phyloP scores from a whole-genome alignment of 2,797 vertebrate genomes.

The Poeciliopsis presidionis region DNA sequence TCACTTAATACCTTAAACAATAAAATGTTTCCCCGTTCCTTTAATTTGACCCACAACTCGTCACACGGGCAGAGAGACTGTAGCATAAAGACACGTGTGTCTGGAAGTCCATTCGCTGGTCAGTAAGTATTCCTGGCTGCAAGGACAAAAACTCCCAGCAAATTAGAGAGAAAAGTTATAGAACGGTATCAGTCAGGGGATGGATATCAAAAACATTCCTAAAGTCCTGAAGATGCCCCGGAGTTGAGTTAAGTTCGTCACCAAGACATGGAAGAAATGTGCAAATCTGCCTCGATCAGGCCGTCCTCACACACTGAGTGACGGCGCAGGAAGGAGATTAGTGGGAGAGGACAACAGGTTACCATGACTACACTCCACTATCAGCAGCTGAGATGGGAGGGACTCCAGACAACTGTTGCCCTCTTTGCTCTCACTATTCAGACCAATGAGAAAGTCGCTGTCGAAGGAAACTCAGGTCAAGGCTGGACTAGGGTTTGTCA shows the following conservation, averaged over 20 bases:
- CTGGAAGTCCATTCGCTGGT: neutral
- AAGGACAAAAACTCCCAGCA: neutral
- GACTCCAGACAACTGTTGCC: too few relatives aligned
- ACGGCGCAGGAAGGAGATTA: neutral
- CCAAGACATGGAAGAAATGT: neutral
- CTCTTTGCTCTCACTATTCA: too few relatives aligned
- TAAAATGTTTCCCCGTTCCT: too few relatives aligned
- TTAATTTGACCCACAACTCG: neutral
- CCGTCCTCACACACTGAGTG: neutral
- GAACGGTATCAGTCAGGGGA: neutral
- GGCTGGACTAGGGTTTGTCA: too few relatives aligned
- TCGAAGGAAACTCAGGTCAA: too few relatives aligned
- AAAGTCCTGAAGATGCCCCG: neutral
- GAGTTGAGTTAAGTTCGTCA: neutral
- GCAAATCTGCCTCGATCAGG: neutral
- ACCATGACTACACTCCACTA: too few relatives aligned
- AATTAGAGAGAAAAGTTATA: neutral
- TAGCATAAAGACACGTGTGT: neutral
- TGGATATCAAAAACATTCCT: neutral
- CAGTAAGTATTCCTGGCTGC: neutral
- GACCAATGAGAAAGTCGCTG: too few relatives aligned
- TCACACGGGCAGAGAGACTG: neutral
- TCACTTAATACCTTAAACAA: neutral
- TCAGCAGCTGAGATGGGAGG: too few relatives aligned
- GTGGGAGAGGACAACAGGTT: too few relatives aligned